Evolutionary conservation across 1,140 invertebrate genomes (phyloP), one percentile per base, ranked within the genome.

Genomic region (Zaprionus gabonicus): DNA sequence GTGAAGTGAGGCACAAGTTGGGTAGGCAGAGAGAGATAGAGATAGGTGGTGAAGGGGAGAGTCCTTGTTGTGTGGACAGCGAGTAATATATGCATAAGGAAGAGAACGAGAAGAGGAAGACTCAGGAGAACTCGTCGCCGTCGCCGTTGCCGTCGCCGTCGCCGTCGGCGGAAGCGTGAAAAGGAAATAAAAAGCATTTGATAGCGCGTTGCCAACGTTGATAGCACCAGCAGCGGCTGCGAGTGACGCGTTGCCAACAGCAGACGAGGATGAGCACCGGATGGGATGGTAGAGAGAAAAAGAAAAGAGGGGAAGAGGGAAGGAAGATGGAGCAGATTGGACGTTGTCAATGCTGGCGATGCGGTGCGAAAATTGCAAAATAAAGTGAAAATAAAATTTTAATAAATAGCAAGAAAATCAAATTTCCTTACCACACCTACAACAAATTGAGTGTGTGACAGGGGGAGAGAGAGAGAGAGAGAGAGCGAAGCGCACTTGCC

Each of bases 301-400:
- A 51, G 27, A 10, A 23, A 4, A 36, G 15, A 31, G 6, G 23
- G 2, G 12, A 27, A 20, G 13, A 17, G 25, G 34, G 13, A 15
- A 34, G 31, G 13, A 6, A 27, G 51, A 4, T 25, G 27, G 7
- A 4, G n/a, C 15, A 46, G n/a, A 46, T 46, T 46, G 41, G n/a
- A 44, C 56, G 28, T 53, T 65, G 31, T 51, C 69, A 55, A 51
- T 62, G 59, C 60, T 56, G 41, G 55, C 59, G 38, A 53, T 65
- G 49, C 27, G 63, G 46, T 55, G 70, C 7, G 49, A 73, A 80
- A 75, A 90, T 90, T 71, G 81, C 51, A 73, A 46, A 68, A 88
- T 79, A 90, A 90, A 81, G 76, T 88, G 83, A 80, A 90, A 90
- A 74, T 74, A 76, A 71, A 90, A 90, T 90, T 85, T 82, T 77